These are phyloP conservation scores for Diplodus puntazzo DNA, from an alignment of 2,797 vertebrate species.

Conservation along the genomic window DNA sequence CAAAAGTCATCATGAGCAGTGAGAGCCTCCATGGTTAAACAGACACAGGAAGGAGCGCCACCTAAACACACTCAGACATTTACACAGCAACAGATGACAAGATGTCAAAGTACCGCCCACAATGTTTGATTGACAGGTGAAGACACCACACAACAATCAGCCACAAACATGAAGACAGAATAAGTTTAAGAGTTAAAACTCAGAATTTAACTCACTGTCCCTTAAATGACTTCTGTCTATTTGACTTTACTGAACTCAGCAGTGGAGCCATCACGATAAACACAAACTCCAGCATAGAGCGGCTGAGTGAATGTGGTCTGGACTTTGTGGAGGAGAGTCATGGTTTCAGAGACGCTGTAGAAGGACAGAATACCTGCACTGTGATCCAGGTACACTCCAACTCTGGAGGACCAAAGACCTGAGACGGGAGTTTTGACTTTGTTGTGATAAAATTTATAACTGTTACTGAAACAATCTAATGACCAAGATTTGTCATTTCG, in stretches of 20 bases:
- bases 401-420: not conserved
- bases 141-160: not conserved
- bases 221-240: not conserved
- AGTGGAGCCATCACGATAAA: not conserved
- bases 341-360: not conserved
- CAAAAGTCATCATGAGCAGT: too few relatives aligned
- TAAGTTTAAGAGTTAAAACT: not conserved
- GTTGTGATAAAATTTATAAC: not conserved
- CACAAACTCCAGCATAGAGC: constrained; percentile 14
- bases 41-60: too few relatives aligned
- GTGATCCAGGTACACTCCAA: constrained; percentile 5
- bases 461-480: not conserved
- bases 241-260: constrained; percentile 29
- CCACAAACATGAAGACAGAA: not conserved
- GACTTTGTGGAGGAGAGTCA: constrained; percentile 32
- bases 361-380: not conserved
- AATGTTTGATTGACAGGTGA: too few relatives aligned
- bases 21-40: too few relatives aligned
- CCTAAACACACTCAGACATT: too few relatives aligned
- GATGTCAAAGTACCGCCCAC: not conserved
- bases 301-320: constrained; percentile 36
- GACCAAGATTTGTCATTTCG: constrained; percentile 21
- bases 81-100: too few relatives aligned
- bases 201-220: not conserved
- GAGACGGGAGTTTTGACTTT: not conserved